These are phyloP conservation scores for Cosmopolites sordidus DNA, from an alignment of 2,888 invertebrate species.

Conservation along the genomic window DNA sequence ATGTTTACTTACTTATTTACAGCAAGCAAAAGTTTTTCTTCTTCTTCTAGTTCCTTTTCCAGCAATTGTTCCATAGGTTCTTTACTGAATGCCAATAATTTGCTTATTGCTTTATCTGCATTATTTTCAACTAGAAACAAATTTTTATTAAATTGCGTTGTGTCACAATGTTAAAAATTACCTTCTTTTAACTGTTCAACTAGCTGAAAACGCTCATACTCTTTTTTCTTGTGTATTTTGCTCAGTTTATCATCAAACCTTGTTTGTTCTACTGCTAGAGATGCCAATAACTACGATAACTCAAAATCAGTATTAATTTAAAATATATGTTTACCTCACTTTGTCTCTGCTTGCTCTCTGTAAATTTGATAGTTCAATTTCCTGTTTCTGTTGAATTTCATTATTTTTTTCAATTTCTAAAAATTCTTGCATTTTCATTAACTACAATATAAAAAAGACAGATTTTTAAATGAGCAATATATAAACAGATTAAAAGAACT, in stretches of 20 bases:
- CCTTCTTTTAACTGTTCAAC: constrained; percentile 59
- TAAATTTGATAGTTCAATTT: constrained; percentile 60
- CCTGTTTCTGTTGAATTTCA: constrained; percentile 59
- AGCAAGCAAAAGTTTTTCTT: constrained; percentile 61
- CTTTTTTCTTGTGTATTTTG: constrained; percentile 64
- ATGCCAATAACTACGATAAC: constrained; percentile 49
- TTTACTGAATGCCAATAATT: constrained; percentile 59
- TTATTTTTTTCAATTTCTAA: constrained; percentile 61
- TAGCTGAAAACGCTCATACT: constrained; percentile 57
- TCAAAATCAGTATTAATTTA: background rate
- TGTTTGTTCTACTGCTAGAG: constrained; percentile 60
- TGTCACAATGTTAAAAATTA: constrained; percentile 29
- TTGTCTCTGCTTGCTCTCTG: constrained; percentile 61
- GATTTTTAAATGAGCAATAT: background rate
- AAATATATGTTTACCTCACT: constrained; percentile 33
- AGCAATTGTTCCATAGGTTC: constrained; percentile 62
- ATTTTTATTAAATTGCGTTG: too few relatives aligned
- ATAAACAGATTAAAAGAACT: background rate
- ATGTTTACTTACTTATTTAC: constrained; percentile 36
- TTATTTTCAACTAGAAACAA: constrained; percentile 57
- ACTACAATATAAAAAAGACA: constrained; percentile 46
- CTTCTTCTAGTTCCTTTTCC: constrained; percentile 64
- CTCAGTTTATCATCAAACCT: constrained; percentile 63
- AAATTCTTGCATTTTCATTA: constrained; percentile 52
- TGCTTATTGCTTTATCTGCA: constrained; percentile 62